A percentile compares a stretch with the other conserved stretches of the same genome.
Evolutionary conservation across 2,797 vertebrate genomes (phyloP).

Genomic region (Tinamus major): DNA sequence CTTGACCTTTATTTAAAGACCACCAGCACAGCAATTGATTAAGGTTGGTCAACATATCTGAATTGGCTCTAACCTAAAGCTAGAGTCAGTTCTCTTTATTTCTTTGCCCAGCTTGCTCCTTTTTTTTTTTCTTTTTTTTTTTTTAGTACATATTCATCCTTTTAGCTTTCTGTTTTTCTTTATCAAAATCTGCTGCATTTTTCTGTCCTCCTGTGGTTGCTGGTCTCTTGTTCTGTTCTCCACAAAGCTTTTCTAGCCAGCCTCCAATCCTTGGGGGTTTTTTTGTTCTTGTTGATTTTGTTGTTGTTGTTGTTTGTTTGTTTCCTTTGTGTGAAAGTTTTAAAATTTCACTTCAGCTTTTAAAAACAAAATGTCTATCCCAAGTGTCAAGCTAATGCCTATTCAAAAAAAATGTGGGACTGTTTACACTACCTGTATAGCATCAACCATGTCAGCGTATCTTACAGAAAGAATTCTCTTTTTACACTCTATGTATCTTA

Average conservation of each 20-base stretch:
- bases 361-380: background rate
- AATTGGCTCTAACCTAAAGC: background rate
- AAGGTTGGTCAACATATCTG: background rate
- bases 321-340: background rate
- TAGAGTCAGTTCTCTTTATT: background rate
- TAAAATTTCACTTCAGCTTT: background rate
- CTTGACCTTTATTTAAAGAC: conserved; percentile 69
- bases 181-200: background rate
- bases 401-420: background rate
- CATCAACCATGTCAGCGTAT: fast-evolving
- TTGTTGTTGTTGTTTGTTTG: no score
- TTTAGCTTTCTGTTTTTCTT: background rate
- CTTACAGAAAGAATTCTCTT: background rate
- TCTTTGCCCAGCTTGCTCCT: background rate
- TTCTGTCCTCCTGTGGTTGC: background rate
- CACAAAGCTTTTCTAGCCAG: background rate
- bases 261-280: background rate
- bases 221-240: background rate
- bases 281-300: background rate
- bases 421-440: background rate
- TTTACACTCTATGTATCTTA: background rate
- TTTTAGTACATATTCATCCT: background rate
- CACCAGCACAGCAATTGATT: conserved; percentile 41
- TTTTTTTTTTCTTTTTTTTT: background rate
- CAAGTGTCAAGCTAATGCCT: background rate